These are phyloP conservation scores for Rhynchonycteris naso DNA, from an alignment of 2,797 vertebrate species.

Conservation along the genomic window DNA sequence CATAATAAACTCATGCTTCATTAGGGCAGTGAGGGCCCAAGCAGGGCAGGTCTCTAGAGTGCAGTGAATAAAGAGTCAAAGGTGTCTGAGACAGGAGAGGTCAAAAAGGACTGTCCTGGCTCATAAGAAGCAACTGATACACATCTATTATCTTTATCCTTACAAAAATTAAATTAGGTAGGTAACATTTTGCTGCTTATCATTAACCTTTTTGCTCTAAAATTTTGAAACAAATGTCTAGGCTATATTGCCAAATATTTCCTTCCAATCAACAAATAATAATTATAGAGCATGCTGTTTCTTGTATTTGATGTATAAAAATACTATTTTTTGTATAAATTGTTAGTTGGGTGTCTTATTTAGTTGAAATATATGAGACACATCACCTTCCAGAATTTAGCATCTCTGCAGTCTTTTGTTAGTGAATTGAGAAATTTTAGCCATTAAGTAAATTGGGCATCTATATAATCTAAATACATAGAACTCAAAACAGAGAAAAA, in stretches of 20 bases:
- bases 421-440: not conserved
- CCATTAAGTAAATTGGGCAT: not conserved
- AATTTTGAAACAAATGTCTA: not conserved
- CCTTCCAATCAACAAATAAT: not conserved
- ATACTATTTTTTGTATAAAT: not conserved
- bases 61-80: too few relatives aligned
- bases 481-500: not conserved
- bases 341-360: not conserved
- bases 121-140: too few relatives aligned
- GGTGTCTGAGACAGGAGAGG: not conserved
- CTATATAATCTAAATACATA: not conserved
- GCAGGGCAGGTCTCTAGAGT: too few relatives aligned
- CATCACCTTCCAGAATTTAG: not conserved
- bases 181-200: not conserved
- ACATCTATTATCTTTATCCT: not conserved
- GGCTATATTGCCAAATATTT: not conserved
- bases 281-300: not conserved
- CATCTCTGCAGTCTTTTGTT: not conserved
- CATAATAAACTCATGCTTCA: not conserved
- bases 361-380: not conserved
- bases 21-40: not conserved
- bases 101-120: not conserved
- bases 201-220: not conserved
- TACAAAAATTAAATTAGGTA: not conserved
- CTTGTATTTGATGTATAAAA: not conserved